phyloP scores from a whole-genome alignment of 1,140 invertebrate species.

The Lamellibrachia luymesi region DNA sequence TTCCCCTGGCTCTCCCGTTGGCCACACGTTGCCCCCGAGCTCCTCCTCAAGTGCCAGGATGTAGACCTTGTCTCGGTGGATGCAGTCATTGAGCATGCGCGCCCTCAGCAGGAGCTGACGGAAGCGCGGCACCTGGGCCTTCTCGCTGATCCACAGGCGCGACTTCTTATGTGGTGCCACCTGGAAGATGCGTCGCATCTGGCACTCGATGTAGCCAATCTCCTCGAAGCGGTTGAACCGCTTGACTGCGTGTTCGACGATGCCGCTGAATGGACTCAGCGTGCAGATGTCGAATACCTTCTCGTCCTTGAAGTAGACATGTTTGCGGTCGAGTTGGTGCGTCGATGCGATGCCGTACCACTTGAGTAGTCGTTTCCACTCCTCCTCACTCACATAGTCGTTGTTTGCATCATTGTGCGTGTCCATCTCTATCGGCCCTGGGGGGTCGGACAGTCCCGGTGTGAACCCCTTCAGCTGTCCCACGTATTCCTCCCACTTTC shows the following conservation, averaged over 20 bases:
- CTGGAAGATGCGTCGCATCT: slow-evolving; percentile 20
- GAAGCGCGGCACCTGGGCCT: slow-evolving; percentile 23
- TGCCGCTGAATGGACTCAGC: slow-evolving; percentile 24
- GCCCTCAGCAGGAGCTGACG: slow-evolving; percentile 20
- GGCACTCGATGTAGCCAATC: slow-evolving; percentile 25
- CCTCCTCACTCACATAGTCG: slow-evolving; percentile 18
- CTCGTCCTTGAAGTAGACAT: slow-evolving; percentile 23
- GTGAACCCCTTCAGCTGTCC: slow-evolving; percentile 8
- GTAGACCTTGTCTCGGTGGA: slow-evolving; percentile 26
- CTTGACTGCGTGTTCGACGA: slow-evolving; percentile 21
- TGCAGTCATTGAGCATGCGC: slow-evolving; percentile 25
- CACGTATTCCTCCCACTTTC: slow-evolving; percentile 23
- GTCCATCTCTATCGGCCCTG: slow-evolving; percentile 26
- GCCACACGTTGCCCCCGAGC: not conserved
- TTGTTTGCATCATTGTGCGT: slow-evolving; percentile 23
- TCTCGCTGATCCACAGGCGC: slow-evolving; percentile 22
- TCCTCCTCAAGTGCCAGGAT: slow-evolving; percentile 26
- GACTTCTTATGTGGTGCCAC: slow-evolving; percentile 19
- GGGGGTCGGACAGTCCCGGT: not conserved
- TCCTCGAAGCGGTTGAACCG: slow-evolving; percentile 23
- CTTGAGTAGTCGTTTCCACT: slow-evolving; percentile 19
- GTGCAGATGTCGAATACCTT: slow-evolving; percentile 23
- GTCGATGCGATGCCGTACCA: slow-evolving; percentile 20
- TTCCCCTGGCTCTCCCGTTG: slow-evolving; percentile 24
- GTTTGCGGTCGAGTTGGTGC: slow-evolving; percentile 23